phyloP scores from a whole-genome alignment of 2,113 vertebrate genomes.

The Clupea harengus region DNA sequence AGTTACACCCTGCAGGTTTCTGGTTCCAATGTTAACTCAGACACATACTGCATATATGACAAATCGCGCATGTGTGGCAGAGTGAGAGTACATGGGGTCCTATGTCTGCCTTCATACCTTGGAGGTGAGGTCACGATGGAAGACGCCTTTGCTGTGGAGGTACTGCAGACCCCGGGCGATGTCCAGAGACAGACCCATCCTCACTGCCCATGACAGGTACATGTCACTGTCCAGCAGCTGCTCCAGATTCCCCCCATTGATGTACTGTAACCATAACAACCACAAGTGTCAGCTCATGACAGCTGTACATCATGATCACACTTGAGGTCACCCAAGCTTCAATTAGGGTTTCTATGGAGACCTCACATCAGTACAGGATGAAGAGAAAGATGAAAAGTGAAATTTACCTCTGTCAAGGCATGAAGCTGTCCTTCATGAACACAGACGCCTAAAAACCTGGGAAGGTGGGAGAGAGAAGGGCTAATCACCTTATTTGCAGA shows the following conservation, averaged over 20 bases:
- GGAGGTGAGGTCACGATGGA: slow-evolving; percentile 94
- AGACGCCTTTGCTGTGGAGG: slow-evolving; percentile 92
- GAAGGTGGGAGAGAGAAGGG: background rate
- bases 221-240: slow-evolving; percentile 88
- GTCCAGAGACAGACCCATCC: slow-evolving; percentile 83
- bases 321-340: slow-evolving; percentile 1
- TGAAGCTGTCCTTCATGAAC: slow-evolving; percentile 94
- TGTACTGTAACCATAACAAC: slow-evolving; percentile 76
- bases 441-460: slow-evolving; percentile 91
- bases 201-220: slow-evolving; percentile 81
- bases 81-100: background rate
- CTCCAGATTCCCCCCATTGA: slow-evolving; percentile 93
- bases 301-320: background rate
- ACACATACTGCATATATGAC: no score
- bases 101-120: slow-evolving; percentile 74
- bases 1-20: no score
- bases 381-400: background rate
- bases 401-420: slow-evolving; percentile 86
- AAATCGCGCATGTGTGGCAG: no score
- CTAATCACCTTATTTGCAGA: background rate
- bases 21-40: no score
- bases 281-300: background rate
- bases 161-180: slow-evolving; percentile 85
- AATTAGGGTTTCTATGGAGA: no score
- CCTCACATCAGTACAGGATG: background rate